These are phyloP conservation scores for Gymnoscopelus braueri DNA, from an alignment of 2,797 vertebrate species.

Conservation along the genomic window DNA sequence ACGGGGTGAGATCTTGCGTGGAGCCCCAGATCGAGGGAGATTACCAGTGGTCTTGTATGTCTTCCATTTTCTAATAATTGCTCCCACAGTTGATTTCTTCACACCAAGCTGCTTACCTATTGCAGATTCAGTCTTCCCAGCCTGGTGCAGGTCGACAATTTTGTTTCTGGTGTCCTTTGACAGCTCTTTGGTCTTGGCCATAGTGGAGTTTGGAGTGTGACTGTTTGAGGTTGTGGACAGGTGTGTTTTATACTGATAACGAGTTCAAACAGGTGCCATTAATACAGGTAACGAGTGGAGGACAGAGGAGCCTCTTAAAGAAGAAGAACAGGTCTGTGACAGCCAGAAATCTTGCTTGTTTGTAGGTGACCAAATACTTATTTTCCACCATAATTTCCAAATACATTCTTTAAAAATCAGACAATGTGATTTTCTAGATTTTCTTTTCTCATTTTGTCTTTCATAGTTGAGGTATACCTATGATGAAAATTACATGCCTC, in stretches of 20 bases:
- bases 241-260: constrained; percentile 3
- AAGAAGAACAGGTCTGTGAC: neutral
- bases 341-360: constrained; percentile 1
- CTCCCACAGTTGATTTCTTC: constrained; percentile 8
- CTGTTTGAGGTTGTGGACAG: constrained; percentile 15
- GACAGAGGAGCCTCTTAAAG: neutral
- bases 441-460: neutral
- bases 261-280: too few species aligned
- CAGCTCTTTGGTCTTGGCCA: constrained; percentile 8
- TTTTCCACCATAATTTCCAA: neutral
- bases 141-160: neutral
- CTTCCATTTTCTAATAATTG: neutral
- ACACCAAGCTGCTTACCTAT: constrained; percentile 7
- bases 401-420: neutral
- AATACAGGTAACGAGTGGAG: neutral
- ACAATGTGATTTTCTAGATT: constrained; percentile 2
- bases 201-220: constrained; percentile 14
- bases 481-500: too few species aligned
- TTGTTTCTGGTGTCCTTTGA: constrained; percentile 1
- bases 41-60: too few species aligned
- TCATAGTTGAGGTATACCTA: too few species aligned
- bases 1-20: too few species aligned
- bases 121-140: constrained; percentile 4
- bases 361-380: too few species aligned
- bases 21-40: too few species aligned